Conservation (phyloP, 2,797 vertebrate species). For the Rhinoraja longicauda region DNA sequence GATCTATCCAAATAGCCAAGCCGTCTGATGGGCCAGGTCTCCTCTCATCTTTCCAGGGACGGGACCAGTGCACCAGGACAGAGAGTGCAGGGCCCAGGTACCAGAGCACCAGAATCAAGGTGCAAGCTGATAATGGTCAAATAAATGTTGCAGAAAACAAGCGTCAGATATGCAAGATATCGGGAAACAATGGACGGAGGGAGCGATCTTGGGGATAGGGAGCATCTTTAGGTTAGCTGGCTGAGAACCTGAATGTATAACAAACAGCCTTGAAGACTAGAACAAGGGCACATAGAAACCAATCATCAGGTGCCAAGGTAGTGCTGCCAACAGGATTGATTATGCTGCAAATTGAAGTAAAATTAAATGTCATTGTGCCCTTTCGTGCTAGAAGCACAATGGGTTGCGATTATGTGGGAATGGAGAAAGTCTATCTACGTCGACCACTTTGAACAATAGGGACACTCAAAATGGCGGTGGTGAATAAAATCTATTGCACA, state of each 20-base stretch:
- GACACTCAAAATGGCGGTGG: neutral
- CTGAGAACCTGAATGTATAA: neutral
- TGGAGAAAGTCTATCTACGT: neutral
- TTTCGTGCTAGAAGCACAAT: neutral
- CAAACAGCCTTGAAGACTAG: neutral
- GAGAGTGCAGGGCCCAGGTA: neutral
- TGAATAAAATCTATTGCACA: conserved; percentile 8
- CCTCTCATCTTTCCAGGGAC: too few relatives aligned
- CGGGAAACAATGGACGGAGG: neutral
- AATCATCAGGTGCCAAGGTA: neutral
- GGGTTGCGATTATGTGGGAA: neutral
- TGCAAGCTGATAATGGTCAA: neutral
- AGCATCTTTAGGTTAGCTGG: neutral
- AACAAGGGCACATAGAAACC: neutral
- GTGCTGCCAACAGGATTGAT: neutral
- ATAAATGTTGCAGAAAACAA: neutral
- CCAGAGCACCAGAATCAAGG: neutral
- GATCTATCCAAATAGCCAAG: neutral
- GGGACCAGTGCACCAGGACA: neutral
- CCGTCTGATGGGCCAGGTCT: neutral
- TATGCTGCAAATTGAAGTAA: neutral
- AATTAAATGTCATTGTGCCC: neutral
- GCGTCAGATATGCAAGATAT: neutral
- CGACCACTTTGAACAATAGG: neutral
- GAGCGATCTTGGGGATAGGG: too few relatives aligned